Evolutionary conservation across 2,888 invertebrate genomes (phyloP).

Genomic region (Rugalucina vietnamica): DNA sequence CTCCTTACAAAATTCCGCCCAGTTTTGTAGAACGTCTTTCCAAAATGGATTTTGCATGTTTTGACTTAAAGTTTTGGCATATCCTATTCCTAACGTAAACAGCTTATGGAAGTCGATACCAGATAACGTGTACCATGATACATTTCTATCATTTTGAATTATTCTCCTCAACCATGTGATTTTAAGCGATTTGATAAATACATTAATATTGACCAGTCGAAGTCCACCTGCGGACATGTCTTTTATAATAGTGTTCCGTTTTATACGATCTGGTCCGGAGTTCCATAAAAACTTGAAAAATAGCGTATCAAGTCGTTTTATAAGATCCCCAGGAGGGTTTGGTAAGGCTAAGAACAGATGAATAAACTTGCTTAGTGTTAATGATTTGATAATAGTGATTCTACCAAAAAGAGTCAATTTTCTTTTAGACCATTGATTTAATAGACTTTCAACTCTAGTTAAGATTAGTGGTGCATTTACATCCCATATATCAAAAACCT

Average conservation of each 20-base stretch:
- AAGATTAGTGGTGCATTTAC: background rate
- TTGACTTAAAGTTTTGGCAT: too few species aligned
- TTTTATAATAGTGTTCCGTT: background rate
- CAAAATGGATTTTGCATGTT: too few species aligned
- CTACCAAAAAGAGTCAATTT: background rate
- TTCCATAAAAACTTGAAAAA: background rate
- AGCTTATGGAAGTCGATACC: too few species aligned
- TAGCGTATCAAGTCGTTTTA: background rate
- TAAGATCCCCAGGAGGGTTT: background rate
- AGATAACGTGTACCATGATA: too few species aligned
- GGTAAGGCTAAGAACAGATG: too few species aligned
- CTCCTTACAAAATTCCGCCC: too few species aligned
- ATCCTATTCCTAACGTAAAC: too few species aligned
- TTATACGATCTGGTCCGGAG: background rate
- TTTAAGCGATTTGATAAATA: background rate
- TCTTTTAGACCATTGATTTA: background rate
- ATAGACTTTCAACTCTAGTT: background rate
- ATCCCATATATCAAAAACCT: background rate
- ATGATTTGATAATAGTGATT: background rate
- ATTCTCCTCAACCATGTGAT: background rate
- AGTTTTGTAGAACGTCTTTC: too few species aligned
- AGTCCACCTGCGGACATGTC: background rate
- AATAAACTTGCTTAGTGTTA: background rate
- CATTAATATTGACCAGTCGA: background rate
- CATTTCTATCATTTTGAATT: background rate